A percentile compares a stretch with the other conserved stretches of the same genome.
These are phyloP conservation scores for Ictalurus punctatus DNA, from an alignment of 2,113 vertebrate genomes.

Conservation along the genomic window DNA sequence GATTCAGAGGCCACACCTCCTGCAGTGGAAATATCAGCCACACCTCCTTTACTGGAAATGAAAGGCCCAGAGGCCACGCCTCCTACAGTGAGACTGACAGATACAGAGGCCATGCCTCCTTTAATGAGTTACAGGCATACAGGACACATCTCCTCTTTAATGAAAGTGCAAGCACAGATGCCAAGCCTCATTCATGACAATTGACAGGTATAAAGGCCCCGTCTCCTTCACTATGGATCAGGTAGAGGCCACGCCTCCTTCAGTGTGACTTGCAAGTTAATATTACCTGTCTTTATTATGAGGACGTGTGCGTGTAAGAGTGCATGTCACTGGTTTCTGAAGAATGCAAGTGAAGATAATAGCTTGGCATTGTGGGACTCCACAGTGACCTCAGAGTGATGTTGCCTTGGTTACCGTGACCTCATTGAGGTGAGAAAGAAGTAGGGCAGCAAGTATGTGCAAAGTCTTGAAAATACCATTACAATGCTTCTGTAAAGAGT, in stretches of 20 bases:
- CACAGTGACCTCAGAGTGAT: background rate
- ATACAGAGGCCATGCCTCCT: background rate
- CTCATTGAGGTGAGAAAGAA: background rate
- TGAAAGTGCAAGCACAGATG: background rate
- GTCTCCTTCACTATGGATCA: background rate
- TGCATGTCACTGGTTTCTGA: background rate
- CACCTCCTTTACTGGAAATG: background rate
- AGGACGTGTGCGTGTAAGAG: background rate
- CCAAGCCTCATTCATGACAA: background rate
- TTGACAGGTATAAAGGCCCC: background rate
- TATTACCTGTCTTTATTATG: background rate
- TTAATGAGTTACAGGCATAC: background rate
- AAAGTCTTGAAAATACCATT: background rate
- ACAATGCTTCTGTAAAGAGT: background rate
- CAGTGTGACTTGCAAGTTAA: background rate
- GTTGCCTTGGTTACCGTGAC: conserved; percentile 3
- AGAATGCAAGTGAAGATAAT: background rate
- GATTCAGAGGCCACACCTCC: background rate
- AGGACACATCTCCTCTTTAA: background rate
- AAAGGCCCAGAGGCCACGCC: background rate
- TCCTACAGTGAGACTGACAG: background rate
- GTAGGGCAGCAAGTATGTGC: background rate
- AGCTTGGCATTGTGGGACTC: background rate
- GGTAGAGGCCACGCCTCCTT: background rate
- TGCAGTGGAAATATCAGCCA: background rate